These are phyloP conservation scores for Allygus modestus DNA, from an alignment of 2,888 invertebrate species.

Conservation along the genomic window DNA sequence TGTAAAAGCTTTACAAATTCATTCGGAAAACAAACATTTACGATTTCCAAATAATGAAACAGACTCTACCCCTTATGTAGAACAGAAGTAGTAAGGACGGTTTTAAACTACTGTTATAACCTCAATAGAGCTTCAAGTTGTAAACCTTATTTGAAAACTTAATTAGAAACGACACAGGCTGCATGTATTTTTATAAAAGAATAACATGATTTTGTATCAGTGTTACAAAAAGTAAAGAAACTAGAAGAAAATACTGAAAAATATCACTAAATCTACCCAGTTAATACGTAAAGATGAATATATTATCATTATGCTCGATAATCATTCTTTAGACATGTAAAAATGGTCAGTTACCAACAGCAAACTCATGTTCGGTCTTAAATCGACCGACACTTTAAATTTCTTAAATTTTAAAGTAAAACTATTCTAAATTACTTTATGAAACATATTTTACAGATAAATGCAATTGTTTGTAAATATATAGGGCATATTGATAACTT, in stretches of 20 bases:
- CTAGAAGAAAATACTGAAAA: not conserved
- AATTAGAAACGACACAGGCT: too few species aligned
- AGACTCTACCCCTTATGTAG: too few species aligned
- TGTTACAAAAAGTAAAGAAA: not conserved
- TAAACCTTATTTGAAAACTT: too few species aligned
- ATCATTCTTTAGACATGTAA: not conserved
- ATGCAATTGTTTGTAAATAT: conserved; percentile 18
- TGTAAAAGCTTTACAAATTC: too few species aligned
- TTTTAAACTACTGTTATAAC: too few species aligned
- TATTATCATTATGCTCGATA: not conserved
- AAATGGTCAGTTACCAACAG: not conserved
- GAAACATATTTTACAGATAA: conserved; percentile 52
- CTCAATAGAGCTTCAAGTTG: too few species aligned
- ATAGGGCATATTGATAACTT: not conserved
- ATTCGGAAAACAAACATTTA: too few species aligned
- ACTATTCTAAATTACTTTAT: conserved; percentile 25
- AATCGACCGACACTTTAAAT: not conserved
- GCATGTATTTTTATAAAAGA: too few species aligned
- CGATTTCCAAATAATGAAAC: too few species aligned
- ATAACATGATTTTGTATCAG: too few species aligned
- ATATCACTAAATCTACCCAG: not conserved
- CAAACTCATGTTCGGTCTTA: not conserved
- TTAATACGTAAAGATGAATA: not conserved
- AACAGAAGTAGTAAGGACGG: too few species aligned
- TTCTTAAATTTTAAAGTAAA: conserved; percentile 8